Evolutionary conservation across 1,140 invertebrate genomes (phyloP).

Genomic region (Cotesia typhae): DNA sequence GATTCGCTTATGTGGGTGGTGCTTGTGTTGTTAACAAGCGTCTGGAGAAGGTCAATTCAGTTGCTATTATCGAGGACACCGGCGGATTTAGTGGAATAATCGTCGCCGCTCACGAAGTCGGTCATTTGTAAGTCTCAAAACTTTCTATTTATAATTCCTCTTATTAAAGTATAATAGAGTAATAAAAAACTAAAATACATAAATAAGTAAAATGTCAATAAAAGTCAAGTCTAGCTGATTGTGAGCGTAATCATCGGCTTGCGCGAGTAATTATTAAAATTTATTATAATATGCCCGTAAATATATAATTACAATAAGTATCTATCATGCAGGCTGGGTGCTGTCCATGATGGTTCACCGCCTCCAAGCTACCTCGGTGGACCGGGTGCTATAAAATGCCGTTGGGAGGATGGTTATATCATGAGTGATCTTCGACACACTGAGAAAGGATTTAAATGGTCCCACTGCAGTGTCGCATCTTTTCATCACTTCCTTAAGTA

Average conservation of each 20-base stretch:
- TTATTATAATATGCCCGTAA: no score
- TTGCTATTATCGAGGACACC: conserved; percentile 95
- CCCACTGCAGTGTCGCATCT: conserved; percentile 90
- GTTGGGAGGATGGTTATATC: conserved; percentile 96
- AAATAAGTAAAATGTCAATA: no score
- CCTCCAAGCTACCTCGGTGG: conserved; percentile 93
- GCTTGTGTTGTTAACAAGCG: conserved; percentile 95
- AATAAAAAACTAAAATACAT: background rate
- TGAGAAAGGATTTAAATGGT: conserved; percentile 94
- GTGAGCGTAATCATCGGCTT: no score
- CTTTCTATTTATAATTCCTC: conserved; percentile 10
- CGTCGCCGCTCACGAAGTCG: conserved; percentile 95
- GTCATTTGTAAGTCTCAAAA: conserved; percentile 86
- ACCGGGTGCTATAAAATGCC: conserved; percentile 93
- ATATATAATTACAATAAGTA: background rate
- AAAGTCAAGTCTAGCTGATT: no score
- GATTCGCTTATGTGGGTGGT: conserved; percentile 95
- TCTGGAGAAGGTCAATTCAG: conserved; percentile 94
- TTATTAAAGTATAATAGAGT: conserved; percentile 12
- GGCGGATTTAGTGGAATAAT: conserved; percentile 96
- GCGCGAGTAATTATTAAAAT: no score
- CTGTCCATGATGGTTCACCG: conserved; percentile 93
- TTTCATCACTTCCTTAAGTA: conserved; percentile 97
- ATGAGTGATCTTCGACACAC: conserved; percentile 95
- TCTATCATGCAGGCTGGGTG: conserved; percentile 76